These are phyloP conservation scores for Urocynchramus pylzowi DNA, from an alignment of 2,113 vertebrate genomes.

Conservation along the genomic window DNA sequence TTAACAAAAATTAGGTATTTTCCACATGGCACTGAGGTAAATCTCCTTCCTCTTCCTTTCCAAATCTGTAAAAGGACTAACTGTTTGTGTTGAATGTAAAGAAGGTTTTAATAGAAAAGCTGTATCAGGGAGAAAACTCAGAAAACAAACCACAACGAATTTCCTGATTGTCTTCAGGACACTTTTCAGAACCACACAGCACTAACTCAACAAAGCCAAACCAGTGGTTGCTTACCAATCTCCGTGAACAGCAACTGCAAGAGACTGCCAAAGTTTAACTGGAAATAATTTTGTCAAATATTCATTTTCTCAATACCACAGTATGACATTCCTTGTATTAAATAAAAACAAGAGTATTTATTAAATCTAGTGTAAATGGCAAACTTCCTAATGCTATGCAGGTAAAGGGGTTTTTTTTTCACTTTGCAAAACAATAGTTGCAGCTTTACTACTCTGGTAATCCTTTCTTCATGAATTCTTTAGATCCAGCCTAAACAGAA, in stretches of 20 bases:
- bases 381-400: not conserved
- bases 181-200: slow-evolving; percentile 47
- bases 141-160: slow-evolving; percentile 25
- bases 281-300: slow-evolving; percentile 59
- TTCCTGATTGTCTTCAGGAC: not conserved
- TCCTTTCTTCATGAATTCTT: not conserved
- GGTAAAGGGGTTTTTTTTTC: not conserved
- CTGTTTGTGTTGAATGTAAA: slow-evolving; percentile 48
- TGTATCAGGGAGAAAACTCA: slow-evolving; percentile 13
- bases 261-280: slow-evolving; percentile 44
- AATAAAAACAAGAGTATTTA: not conserved
- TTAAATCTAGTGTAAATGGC: not conserved
- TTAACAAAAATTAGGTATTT: not conserved
- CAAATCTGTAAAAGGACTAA: not conserved
- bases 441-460: not conserved
- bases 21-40: not conserved
- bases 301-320: slow-evolving; percentile 24
- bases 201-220: slow-evolving; percentile 52
- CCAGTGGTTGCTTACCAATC: slow-evolving; percentile 50
- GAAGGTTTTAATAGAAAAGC: slow-evolving; percentile 34
- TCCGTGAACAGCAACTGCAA: not conserved
- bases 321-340: not conserved
- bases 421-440: not conserved
- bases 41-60: not conserved
- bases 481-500: not conserved